Evolutionary conservation across 2,113 vertebrate species (phyloP).

Genomic region (Anas platyrhynchos): DNA sequence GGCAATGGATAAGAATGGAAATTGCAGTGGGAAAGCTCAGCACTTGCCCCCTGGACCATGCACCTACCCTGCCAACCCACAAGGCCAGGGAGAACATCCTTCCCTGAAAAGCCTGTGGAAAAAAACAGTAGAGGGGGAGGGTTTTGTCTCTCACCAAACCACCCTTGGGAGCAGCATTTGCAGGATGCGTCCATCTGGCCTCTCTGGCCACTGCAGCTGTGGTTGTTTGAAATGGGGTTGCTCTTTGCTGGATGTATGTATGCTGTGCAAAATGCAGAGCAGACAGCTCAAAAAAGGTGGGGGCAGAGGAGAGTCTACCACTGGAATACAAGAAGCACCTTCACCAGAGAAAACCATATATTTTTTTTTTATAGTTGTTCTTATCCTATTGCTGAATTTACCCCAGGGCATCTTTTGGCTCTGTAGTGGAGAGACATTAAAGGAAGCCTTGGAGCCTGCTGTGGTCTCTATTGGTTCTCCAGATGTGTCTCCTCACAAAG

Average conservation of each 20-base stretch:
- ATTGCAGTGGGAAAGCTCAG: background rate
- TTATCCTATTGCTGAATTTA: background rate
- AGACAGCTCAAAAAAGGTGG: background rate
- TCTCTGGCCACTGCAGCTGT: background rate
- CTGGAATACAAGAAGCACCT: background rate
- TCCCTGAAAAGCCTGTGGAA: constrained; percentile 22
- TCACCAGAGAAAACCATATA: background rate
- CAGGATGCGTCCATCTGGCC: constrained; percentile 41
- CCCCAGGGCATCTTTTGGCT: background rate
- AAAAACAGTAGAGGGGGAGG: background rate
- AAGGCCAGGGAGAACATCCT: background rate
- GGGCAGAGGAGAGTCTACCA: background rate
- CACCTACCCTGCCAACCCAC: background rate
- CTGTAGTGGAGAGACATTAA: background rate
- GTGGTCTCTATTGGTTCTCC: constrained; percentile 25
- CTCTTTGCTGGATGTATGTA: constrained; percentile 49
- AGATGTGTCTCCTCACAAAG: constrained; percentile 41
- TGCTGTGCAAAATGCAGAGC: background rate
- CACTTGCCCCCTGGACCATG: background rate
- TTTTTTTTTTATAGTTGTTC: background rate
- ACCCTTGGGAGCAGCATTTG: background rate
- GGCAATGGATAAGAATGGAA: background rate
- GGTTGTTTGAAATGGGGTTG: constrained; percentile 41
- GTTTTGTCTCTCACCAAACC: constrained; percentile 30
- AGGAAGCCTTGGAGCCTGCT: constrained; percentile 2